Conservation (phyloP, 2,113 vertebrate species). For the Pangasianodon hypophthalmus region DNA sequence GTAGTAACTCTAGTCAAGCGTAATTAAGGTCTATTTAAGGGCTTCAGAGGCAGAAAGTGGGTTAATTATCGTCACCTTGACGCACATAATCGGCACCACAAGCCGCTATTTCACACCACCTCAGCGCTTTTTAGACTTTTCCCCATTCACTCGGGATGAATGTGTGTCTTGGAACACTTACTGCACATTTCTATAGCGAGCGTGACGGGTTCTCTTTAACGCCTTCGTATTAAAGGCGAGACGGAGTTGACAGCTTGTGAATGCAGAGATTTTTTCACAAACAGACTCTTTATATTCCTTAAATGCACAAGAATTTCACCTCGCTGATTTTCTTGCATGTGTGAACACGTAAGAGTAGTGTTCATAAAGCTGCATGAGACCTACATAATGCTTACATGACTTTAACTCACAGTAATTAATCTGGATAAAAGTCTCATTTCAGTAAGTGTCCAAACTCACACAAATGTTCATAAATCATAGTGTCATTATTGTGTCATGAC, state of each 20-base stretch:
- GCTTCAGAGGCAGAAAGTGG: constrained; percentile 10
- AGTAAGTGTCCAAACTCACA: neutral
- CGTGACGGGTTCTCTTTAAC: constrained; percentile 12
- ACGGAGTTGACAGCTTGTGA: neutral
- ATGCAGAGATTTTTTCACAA: neutral
- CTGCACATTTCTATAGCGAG: neutral
- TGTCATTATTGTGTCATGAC: neutral
- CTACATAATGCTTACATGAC: neutral
- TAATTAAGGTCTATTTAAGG: constrained; percentile 50
- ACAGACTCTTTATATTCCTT: neutral
- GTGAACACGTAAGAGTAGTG: neutral
- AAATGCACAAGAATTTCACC: neutral
- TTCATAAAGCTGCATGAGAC: neutral
- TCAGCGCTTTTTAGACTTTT: neutral
- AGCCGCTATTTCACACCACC: constrained; percentile 8
- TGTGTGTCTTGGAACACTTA: neutral
- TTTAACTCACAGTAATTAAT: neutral
- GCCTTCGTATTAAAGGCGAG: neutral
- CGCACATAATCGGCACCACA: constrained; percentile 32
- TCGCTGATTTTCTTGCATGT: neutral
- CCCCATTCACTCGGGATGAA: neutral
- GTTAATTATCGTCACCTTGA: constrained; percentile 41
- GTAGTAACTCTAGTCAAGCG: constrained; percentile 30
- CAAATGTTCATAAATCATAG: neutral
- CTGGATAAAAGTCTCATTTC: neutral